Evolutionary conservation across 2,797 vertebrate genomes (phyloP), one percentile per base, ranked within the genome.

Genomic region (Manis pentadactyla): DNA sequence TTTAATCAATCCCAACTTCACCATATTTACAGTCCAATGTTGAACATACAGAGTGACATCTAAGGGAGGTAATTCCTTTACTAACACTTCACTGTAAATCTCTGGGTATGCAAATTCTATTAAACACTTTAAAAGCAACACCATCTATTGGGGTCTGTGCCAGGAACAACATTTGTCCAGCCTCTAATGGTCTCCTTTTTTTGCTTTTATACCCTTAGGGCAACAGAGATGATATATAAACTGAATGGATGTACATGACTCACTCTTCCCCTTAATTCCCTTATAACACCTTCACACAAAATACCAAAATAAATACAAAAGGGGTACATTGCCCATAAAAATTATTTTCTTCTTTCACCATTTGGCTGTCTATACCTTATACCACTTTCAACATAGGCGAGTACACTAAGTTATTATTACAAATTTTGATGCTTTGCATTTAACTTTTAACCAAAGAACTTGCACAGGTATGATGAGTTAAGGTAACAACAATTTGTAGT

Each of bases 401-500:
- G 83, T 27, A 18, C 11, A 81, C 64, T 91, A 86, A 78, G 23
- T 85, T 95, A 85, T 92, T 71, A 82, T 74, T 89, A 37, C 81
- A 94, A 83, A 81, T 71, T 27, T 92, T 51, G 21, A 94, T 91
- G 92, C 34, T 95, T 87, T 96, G 81, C 19, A 19, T 57, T 94
- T 94, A 89, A 85, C 34, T 81, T 96, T 90, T 74, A 89, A 85
- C 49, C 57, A 87, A 74, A 75, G 53, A 97, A 89, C 42, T 74
- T 94, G 31, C 34, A 49, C 42, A 86, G n/a, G n/a, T 64, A n/a
- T 77, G 14, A 75, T 84, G 75, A 73, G 25, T 64, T 64, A 74
- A 61, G 23, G 18, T 49, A 91, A 42, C 27, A 74, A 71, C 29
- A 74, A 55, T 71, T 79, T 95, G 11, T 83, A 90, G 49, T 69